Percentiles rank a stretch among this genome's conserved stretches.
Evolutionary conservation across 2,113 vertebrate genomes (phyloP).

Genomic region (Sylvia atricapilla): DNA sequence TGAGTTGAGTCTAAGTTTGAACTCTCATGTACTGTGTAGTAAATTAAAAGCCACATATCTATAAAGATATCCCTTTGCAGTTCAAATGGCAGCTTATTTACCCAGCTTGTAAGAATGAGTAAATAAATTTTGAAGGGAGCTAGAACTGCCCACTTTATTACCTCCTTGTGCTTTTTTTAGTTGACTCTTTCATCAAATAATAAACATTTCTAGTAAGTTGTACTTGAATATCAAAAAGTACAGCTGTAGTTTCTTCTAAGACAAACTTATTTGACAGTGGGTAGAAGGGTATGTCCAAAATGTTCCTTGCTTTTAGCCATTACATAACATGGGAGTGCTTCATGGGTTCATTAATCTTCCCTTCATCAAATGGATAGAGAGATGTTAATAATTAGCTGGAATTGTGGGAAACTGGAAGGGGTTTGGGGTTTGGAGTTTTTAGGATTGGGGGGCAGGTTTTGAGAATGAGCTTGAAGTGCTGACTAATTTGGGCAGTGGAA

Average conservation of each 20-base stretch:
- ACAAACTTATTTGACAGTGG: background rate
- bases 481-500: slow-evolving; percentile 1
- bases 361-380: background rate
- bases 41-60: background rate
- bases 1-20: background rate
- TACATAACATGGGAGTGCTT: background rate
- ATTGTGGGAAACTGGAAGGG: background rate
- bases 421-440: background rate
- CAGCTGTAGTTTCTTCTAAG: background rate
- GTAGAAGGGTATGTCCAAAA: background rate
- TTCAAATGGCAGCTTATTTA: background rate
- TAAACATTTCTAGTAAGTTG: background rate
- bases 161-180: background rate
- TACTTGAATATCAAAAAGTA: background rate
- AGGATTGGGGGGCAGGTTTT: background rate
- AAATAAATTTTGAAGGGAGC: background rate
- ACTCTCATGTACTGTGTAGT: background rate
- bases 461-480: background rate
- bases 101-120: background rate
- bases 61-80: background rate
- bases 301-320: background rate
- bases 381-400: background rate
- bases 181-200: background rate
- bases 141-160: background rate
- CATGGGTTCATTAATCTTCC: background rate